phyloP scores from a whole-genome alignment of 2,888 invertebrate genomes.

The Agapetus fuscipes region DNA sequence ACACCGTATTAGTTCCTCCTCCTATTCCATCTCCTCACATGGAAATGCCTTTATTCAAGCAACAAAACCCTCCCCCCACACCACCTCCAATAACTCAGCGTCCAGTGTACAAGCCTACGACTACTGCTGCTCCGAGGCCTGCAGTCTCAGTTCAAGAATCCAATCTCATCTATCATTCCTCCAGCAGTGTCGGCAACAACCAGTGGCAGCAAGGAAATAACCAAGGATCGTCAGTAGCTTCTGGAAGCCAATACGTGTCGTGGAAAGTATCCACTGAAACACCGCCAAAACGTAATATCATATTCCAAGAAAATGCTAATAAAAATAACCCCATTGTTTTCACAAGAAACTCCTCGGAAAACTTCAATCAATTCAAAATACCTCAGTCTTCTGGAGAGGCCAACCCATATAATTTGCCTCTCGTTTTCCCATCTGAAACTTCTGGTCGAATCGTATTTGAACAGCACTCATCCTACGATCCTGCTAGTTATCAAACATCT shows the following conservation, averaged over 20 bases:
- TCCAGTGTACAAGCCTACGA: constrained; percentile 22
- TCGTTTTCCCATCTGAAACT: constrained; percentile 20
- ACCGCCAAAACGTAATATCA: constrained; percentile 20
- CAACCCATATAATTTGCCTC: constrained; percentile 8
- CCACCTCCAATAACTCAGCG: constrained; percentile 22
- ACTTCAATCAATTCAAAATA: background rate
- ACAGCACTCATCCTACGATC: constrained; percentile 17
- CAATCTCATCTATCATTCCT: constrained; percentile 56
- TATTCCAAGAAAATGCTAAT: constrained; percentile 18
- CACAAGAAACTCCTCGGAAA: constrained; percentile 12
- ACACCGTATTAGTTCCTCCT: constrained; percentile 61
- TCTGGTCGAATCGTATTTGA: constrained; percentile 19
- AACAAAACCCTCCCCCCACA: constrained; percentile 24
- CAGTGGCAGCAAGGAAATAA: constrained; percentile 33
- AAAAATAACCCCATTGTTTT: constrained; percentile 14
- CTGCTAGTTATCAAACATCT: background rate
- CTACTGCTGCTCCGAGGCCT: constrained; percentile 20
- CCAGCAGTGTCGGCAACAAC: constrained; percentile 36
- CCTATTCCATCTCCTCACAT: constrained; percentile 45
- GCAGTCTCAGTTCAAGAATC: constrained; percentile 51
- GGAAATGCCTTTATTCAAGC: constrained; percentile 26
- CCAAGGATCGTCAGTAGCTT: constrained; percentile 24
- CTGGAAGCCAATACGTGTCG: constrained; percentile 28
- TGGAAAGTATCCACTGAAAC: constrained; percentile 26
- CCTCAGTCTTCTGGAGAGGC: constrained; percentile 1